A percentile compares a stretch with the other conserved stretches of the same genome.
Conservation (phyloP, 2,797 vertebrate genomes). For the Leucoraja ocellata region DNA sequence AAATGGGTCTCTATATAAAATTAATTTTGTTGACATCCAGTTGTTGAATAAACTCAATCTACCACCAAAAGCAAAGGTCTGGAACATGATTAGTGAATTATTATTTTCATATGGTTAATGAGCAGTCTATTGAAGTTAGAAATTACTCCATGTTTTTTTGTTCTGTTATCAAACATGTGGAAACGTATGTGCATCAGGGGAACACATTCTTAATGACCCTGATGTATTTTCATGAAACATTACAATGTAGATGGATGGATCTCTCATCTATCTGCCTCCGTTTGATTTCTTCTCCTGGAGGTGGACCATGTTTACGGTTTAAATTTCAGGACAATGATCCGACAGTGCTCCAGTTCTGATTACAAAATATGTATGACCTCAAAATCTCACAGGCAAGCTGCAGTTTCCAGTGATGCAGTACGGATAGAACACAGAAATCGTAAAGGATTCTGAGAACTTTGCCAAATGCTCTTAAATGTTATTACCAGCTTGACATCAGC, state of each 20-base stretch:
- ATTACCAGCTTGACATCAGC: neutral
- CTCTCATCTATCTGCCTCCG: neutral
- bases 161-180: neutral
- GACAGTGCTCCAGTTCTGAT: neutral
- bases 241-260: neutral
- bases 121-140: neutral
- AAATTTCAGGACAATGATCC: neutral
- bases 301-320: neutral
- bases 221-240: neutral
- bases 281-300: neutral
- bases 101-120: neutral
- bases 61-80: neutral
- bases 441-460: neutral
- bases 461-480: neutral
- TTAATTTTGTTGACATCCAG: neutral
- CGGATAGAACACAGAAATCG: neutral
- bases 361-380: neutral
- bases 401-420: no score
- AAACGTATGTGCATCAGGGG: neutral
- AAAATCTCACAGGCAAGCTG: neutral
- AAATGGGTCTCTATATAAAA: neutral
- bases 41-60: neutral
- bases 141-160: neutral
- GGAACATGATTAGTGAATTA: constrained; percentile 5
- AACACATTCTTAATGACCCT: neutral